A percentile compares a stretch with the other conserved stretches of the same genome.
phyloP scores from a whole-genome alignment of 2,888 invertebrate genomes.

The Aphrophora alni region DNA sequence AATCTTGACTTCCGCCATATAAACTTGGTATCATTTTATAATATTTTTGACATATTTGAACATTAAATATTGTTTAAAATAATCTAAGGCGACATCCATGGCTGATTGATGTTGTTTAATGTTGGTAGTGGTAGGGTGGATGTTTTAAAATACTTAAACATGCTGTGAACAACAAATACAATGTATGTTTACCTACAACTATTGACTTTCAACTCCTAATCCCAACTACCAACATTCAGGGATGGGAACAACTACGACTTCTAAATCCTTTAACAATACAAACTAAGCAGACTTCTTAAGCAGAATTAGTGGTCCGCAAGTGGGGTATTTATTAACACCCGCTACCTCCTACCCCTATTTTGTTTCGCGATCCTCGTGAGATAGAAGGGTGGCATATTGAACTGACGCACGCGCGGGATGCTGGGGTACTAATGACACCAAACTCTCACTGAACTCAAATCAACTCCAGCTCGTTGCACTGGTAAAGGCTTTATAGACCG shows the following conservation, averaged over 20 bases:
- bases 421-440: neutral
- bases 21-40: too few species aligned
- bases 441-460: neutral
- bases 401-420: neutral
- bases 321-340: constrained; percentile 7
- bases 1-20: too few species aligned
- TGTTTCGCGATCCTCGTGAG: constrained; percentile 3
- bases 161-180: neutral
- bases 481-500: constrained; percentile 9
- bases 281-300: constrained; percentile 5
- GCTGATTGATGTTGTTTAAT: too few species aligned
- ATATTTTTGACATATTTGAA: too few species aligned
- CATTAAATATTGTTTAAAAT: too few species aligned
- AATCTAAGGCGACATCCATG: too few species aligned
- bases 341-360: neutral
- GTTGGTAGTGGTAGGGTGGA: too few species aligned
- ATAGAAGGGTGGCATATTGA: neutral
- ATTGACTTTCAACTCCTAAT: neutral
- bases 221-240: neutral
- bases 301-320: constrained; percentile 9
- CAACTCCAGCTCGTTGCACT: neutral
- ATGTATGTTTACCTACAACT: neutral
- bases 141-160: neutral
- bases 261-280: neutral
- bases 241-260: constrained; percentile 1